Percentiles rank a stretch among this genome's conserved stretches.
Evolutionary conservation across 2,888 invertebrate species (phyloP).

Genomic region (Melieria picta): DNA sequence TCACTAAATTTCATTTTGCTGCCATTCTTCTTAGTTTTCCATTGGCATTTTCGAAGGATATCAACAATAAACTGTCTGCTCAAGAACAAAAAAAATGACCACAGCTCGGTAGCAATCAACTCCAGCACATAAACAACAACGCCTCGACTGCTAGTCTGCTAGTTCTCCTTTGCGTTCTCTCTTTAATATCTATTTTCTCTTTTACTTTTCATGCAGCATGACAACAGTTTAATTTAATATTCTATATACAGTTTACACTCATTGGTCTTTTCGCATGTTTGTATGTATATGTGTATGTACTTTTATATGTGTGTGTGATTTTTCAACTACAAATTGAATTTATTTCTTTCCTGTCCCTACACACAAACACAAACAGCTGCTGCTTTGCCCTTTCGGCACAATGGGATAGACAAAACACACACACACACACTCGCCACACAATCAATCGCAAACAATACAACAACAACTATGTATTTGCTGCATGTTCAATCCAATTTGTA

Average conservation of each 20-base stretch:
- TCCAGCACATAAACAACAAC: no score
- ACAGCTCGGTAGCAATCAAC: no score
- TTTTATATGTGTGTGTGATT: neutral
- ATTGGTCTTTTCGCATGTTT: neutral
- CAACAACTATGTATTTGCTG: neutral
- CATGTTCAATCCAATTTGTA: conserved; percentile 6
- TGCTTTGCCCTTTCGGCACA: neutral
- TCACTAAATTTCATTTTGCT: no score
- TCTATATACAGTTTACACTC: neutral
- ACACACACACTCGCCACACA: neutral
- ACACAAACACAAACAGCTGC: neutral
- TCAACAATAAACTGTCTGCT: no score
- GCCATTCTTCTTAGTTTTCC: no score
- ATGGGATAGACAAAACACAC: neutral
- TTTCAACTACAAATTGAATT: conserved; percentile 20
- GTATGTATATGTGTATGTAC: no score
- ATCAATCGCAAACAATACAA: neutral
- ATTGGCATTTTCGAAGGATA: no score
- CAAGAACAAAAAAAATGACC: no score
- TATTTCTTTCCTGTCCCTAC: conserved; percentile 17
- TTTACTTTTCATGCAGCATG: conserved; percentile 1
- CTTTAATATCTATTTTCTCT: no score
- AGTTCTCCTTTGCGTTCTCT: no score
- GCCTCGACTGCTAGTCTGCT: no score
- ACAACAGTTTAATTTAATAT: conserved; percentile 24